Evolutionary conservation across 2,888 invertebrate genomes (phyloP).

Genomic region (Drosophila vallismaia): DNA sequence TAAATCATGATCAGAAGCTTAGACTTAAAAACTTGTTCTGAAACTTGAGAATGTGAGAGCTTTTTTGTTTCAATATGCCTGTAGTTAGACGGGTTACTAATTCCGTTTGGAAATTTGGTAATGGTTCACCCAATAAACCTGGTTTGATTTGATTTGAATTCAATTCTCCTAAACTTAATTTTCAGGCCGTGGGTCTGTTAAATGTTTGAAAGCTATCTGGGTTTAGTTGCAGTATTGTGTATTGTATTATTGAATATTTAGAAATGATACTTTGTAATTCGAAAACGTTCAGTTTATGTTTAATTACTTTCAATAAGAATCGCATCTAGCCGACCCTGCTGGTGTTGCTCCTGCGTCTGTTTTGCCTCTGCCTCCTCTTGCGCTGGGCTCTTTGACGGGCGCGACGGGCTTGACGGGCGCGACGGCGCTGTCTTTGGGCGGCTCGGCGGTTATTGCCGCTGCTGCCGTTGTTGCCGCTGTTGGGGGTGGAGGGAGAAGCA

Average conservation of each 20-base stretch:
- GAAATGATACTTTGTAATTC: background rate
- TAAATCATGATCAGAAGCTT: background rate
- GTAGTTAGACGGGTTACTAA: background rate
- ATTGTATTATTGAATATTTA: too few species aligned
- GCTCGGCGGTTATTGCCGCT: background rate
- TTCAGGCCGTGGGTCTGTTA: background rate
- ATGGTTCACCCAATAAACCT: background rate
- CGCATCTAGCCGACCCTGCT: constrained; percentile 10
- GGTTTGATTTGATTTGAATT: background rate
- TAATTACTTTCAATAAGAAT: background rate
- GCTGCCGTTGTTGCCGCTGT: background rate
- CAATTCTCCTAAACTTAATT: background rate
- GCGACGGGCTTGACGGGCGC: background rate
- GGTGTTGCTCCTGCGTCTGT: constrained; percentile 7
- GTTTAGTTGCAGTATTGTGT: too few species aligned
- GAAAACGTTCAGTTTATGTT: background rate
- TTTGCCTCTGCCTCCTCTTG: constrained; percentile 23
- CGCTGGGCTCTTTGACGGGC: constrained; percentile 19
- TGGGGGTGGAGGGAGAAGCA: background rate
- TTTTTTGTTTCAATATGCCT: background rate
- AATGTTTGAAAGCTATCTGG: too few species aligned
- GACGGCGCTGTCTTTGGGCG: background rate
- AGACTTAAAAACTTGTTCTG: background rate
- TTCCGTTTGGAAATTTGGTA: background rate
- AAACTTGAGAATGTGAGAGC: background rate